Conservation (phyloP, 2,888 invertebrate genomes). For the Drepanosiphum platanoidis region DNA sequence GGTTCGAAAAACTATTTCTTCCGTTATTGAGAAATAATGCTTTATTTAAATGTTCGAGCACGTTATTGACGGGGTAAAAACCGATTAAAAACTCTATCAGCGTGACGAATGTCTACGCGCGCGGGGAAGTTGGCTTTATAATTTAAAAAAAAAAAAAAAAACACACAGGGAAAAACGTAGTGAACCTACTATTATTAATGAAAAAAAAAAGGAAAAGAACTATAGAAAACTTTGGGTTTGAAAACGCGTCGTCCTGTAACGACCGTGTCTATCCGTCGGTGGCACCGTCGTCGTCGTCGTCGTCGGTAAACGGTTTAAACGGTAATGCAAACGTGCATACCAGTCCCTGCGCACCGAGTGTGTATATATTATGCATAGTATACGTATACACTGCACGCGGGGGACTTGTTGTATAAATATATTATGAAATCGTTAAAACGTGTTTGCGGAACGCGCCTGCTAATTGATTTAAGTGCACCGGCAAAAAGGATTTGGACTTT, state of each 20-base stretch:
- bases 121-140: background rate
- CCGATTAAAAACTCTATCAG: background rate
- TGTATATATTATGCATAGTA: background rate
- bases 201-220: background rate
- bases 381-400: background rate
- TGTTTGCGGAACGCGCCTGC: background rate
- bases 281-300: background rate
- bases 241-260: background rate
- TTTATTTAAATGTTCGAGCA: background rate
- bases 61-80: background rate
- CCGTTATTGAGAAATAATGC: background rate
- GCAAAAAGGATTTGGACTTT: slow-evolving; percentile 21
- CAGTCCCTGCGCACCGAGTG: background rate
- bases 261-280: background rate
- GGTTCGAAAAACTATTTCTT: too few species aligned
- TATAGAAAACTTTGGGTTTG: background rate
- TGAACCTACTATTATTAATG: background rate
- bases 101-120: too few species aligned
- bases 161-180: background rate
- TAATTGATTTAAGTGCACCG: slow-evolving; percentile 1
- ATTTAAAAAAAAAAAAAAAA: background rate
- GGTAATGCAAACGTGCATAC: slow-evolving; percentile 5
- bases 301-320: slow-evolving; percentile 5
- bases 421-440: slow-evolving; percentile 38
- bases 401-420: slow-evolving; percentile 18